Evolutionary conservation across 2,888 invertebrate species (phyloP), one percentile per base, ranked within the genome.

Genomic region (Lepidochrysops patricia): DNA sequence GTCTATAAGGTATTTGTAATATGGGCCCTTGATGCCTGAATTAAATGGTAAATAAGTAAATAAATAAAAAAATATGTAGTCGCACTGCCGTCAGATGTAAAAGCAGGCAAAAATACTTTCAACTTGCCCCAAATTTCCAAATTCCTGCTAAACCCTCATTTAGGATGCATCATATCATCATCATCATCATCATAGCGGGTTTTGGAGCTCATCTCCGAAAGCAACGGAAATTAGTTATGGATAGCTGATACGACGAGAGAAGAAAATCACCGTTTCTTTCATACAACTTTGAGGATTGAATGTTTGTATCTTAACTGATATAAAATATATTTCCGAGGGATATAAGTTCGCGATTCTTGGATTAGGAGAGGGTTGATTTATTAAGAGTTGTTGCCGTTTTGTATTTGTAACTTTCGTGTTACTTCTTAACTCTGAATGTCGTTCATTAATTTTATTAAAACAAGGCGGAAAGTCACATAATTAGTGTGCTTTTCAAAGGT

Each of bases 331-430:
- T 52, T 52, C 13, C 13, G 27, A 52, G 15, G 26, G 29, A 52
- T 52, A 52, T 52, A 52, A 52, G 27, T 52, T 29, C 9, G 9
- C 15, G 52, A 29, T 29, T 52, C 52, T 27, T 27, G 27, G 52
- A 27, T 29, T 52, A 15, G 9, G 15, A 29, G 29, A 15, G 27
- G 29, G 15, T 52, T 26, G 15, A 52, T 52, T 52, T 19, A 43
- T 19, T 43, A 43, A 43, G 43, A 43, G 19, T 37, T 43, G 43
- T 43, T 43, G 19, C 43, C 19, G 19, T 43, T 43, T 43, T 43
- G 43, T 43, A 43, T 23, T 43, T 19, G 9, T 19, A 23, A 19
- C 19, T 43, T 37, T 43, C 23, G 9, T 6, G 19, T 43, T 43
- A 13, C 43, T 43, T 43, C 19, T 12, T 4, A 43, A 43, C 43